Evolutionary conservation across 2,797 vertebrate genomes (phyloP).

Genomic region (Hyperoplus lanceolatus): DNA sequence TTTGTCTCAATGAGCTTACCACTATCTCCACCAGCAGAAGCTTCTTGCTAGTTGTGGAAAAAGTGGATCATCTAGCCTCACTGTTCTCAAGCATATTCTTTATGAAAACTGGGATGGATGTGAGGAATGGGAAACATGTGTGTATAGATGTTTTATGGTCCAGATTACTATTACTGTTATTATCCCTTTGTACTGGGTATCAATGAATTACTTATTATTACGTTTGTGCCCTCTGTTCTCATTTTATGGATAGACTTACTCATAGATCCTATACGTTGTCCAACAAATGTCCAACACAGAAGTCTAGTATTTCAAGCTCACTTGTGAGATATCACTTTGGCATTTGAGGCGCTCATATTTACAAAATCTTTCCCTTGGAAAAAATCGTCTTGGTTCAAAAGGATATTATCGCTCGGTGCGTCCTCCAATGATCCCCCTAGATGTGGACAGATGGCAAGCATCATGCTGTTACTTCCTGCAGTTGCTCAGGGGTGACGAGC

Average conservation of each 20-base stretch:
- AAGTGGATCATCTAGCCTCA: conserved; percentile 7
- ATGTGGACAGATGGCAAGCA: conserved; percentile 67
- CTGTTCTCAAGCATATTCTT: conserved; percentile 14
- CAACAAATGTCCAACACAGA: conserved; percentile 57
- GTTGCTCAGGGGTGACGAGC: conserved; percentile 64
- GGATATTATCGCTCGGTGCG: conserved; percentile 21
- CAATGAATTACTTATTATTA: conserved; percentile 15
- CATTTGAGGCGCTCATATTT: conserved; percentile 53
- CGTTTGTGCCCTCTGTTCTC: neutral
- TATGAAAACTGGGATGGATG: conserved; percentile 11
- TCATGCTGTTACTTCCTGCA: conserved; percentile 55
- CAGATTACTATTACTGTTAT: conserved; percentile 1
- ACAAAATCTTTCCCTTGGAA: conserved; percentile 23
- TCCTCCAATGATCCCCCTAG: conserved; percentile 39
- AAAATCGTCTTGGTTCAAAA: conserved; percentile 30
- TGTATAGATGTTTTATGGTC: conserved; percentile 35
- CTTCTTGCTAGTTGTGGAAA: conserved; percentile 42
- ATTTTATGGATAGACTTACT: conserved; percentile 4
- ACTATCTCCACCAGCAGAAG: conserved; percentile 58
- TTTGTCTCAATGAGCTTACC: conserved; percentile 34
- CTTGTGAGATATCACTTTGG: conserved; percentile 62
- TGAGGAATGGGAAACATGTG: conserved; percentile 10
- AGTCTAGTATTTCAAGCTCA: conserved; percentile 68
- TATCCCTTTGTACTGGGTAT: neutral
- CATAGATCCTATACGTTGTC: conserved; percentile 41